Evolutionary conservation across 2,888 invertebrate species (phyloP).

Genomic region (Serrognathus titanus): DNA sequence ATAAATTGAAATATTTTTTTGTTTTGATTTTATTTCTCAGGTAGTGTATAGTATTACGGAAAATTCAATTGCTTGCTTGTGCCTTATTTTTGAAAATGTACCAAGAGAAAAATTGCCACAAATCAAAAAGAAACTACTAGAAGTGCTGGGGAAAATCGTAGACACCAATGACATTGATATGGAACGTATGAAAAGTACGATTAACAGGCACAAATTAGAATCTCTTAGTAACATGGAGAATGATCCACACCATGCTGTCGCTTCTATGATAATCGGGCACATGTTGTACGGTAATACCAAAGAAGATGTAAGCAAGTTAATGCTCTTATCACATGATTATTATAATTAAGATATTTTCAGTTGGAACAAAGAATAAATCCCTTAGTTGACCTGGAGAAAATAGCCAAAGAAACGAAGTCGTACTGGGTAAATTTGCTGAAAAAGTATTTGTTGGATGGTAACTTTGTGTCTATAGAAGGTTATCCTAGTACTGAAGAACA

Average conservation of each 20-base stretch:
- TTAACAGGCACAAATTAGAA: slow-evolving; percentile 68
- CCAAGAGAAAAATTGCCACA: slow-evolving; percentile 62
- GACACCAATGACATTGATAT: slow-evolving; percentile 63
- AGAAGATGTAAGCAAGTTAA: slow-evolving; percentile 61
- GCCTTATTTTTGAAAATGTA: slow-evolving; percentile 72
- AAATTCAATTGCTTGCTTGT: slow-evolving; percentile 68
- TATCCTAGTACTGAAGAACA: slow-evolving; percentile 64
- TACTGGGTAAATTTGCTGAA: slow-evolving; percentile 73
- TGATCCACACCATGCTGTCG: slow-evolving; percentile 72
- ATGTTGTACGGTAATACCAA: slow-evolving; percentile 75
- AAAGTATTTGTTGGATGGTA: slow-evolving; percentile 64
- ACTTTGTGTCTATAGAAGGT: slow-evolving; percentile 61
- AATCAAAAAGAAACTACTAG: slow-evolving; percentile 59
- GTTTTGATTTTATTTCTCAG: slow-evolving; percentile 44
- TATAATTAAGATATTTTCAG: slow-evolving; percentile 43
- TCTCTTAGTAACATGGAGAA: slow-evolving; percentile 69
- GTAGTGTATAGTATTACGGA: slow-evolving; percentile 67
- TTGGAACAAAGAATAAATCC: slow-evolving; percentile 68
- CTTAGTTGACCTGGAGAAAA: slow-evolving; percentile 57
- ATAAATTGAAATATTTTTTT: background rate
- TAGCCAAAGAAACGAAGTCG: slow-evolving; percentile 58
- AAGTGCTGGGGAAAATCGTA: slow-evolving; percentile 50
- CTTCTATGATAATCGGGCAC: slow-evolving; percentile 76
- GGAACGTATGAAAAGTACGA: slow-evolving; percentile 68
- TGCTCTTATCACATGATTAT: background rate